These are phyloP conservation scores for Lepidonotus clava DNA, from an alignment of 2,888 invertebrate species.

Conservation along the genomic window DNA sequence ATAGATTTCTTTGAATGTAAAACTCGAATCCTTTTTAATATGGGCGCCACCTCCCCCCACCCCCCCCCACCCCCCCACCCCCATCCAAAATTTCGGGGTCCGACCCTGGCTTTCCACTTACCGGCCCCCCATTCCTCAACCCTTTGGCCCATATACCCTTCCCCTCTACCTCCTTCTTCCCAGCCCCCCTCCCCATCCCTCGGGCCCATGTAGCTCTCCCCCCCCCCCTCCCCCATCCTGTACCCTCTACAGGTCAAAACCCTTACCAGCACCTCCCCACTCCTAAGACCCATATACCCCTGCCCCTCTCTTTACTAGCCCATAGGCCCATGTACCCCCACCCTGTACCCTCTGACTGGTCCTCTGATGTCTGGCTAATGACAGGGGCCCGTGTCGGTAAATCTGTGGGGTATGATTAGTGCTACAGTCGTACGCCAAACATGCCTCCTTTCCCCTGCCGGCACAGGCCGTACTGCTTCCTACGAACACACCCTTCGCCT, in stretches of 20 bases:
- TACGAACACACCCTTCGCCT: too few relatives aligned
- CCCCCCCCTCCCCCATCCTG: background rate
- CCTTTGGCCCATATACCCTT: background rate
- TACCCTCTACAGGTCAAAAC: background rate
- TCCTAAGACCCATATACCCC: background rate
- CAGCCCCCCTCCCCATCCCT: background rate
- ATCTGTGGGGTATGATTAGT: too few relatives aligned
- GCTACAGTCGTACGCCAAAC: too few relatives aligned
- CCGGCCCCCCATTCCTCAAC: background rate
- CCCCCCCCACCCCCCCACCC: background rate
- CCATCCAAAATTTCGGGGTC: background rate
- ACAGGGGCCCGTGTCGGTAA: too few relatives aligned
- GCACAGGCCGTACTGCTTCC: too few relatives aligned
- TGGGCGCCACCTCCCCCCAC: background rate
- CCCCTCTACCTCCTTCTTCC: background rate
- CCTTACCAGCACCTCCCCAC: background rate
- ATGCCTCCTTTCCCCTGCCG: too few relatives aligned
- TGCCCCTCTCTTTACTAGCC: background rate
- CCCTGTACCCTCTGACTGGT: background rate
- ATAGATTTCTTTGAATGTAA: too few relatives aligned
- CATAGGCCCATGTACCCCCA: background rate
- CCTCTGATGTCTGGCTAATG: background rate
- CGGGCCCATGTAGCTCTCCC: background rate
- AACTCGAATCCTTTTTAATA: too few relatives aligned
- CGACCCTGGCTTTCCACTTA: background rate